Conservation (phyloP, 1,140 invertebrate species). For the Holotrichia oblita region DNA sequence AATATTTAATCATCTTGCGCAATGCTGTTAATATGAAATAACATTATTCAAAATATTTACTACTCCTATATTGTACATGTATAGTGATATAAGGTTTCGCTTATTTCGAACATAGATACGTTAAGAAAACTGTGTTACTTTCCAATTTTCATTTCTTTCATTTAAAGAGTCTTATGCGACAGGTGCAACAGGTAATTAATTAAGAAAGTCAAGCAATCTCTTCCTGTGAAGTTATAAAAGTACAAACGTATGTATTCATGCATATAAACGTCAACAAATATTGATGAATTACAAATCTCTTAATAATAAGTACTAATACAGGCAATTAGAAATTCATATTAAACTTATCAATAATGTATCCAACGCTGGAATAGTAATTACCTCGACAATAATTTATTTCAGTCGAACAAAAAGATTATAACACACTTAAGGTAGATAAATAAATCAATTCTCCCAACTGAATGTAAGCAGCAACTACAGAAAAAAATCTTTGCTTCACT, state of each 20-base stretch:
- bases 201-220: background rate
- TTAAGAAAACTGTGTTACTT: conserved; percentile 5
- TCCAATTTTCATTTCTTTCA: background rate
- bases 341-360: conserved; percentile 1
- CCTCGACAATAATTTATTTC: background rate
- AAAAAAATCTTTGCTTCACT: too few species aligned
- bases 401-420: background rate
- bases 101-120: too few species aligned
- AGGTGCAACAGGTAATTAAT: conserved; percentile 13
- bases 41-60: too few species aligned
- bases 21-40: background rate
- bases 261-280: background rate
- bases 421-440: too few species aligned
- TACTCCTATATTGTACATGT: too few species aligned
- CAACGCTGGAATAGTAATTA: background rate
- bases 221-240: conserved; percentile 3
- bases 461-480: too few species aligned
- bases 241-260: background rate
- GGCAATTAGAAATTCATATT: background rate
- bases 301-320: background rate
- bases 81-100: too few species aligned
- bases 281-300: conserved; percentile 12
- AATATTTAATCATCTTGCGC: too few species aligned
- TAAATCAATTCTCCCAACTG: too few species aligned
- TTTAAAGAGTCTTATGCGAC: background rate